Evolutionary conservation across 2,888 invertebrate species (phyloP).

Genomic region (Oithona nana): DNA sequence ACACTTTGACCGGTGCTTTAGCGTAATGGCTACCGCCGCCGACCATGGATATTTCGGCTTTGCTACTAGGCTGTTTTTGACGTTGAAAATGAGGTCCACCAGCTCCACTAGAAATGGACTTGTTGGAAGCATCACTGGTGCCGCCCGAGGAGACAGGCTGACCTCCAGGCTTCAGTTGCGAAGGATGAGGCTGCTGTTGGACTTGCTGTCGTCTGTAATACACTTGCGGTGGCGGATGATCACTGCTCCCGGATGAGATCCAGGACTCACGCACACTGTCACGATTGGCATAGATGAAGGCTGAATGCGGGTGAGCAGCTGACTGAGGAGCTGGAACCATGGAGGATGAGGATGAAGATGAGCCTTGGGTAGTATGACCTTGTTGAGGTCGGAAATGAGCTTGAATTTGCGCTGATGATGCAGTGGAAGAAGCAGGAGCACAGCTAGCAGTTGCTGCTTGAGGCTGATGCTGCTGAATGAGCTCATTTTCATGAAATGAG

Average conservation of each 20-base stretch:
- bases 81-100: not conserved
- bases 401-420: not conserved
- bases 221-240: not conserved
- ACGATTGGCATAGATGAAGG: not conserved
- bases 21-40: too few relatives aligned
- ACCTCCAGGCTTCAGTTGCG: not conserved
- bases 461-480: not conserved
- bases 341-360: not conserved
- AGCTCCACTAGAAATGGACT: not conserved
- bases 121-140: not conserved
- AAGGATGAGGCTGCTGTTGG: not conserved
- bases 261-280: slow-evolving; percentile 12
- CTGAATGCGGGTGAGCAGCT: not conserved
- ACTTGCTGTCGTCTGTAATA: not conserved
- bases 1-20: not conserved
- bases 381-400: not conserved
- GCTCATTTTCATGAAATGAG: slow-evolving; percentile 15
- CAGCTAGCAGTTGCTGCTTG: not conserved
- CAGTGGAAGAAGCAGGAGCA: not conserved
- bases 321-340: not conserved
- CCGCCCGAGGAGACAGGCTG: not conserved
- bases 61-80: not conserved
- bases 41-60: too few relatives aligned
- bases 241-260: slow-evolving; percentile 11
- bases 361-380: not conserved